phyloP scores from a whole-genome alignment of 2,888 invertebrate genomes.

The Gari tellinella region DNA sequence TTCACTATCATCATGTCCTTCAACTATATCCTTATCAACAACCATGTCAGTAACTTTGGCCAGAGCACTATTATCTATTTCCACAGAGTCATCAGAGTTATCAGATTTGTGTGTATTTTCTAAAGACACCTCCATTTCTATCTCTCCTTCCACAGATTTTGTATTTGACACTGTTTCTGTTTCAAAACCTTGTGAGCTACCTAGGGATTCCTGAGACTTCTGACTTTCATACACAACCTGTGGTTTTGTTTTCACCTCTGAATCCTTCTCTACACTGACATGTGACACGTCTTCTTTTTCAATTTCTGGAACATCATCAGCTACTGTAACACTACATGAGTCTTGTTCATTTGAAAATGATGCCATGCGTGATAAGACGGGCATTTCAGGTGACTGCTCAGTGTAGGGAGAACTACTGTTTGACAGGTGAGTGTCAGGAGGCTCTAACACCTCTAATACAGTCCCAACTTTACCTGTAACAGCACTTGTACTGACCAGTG shows the following conservation, averaged over 20 bases:
- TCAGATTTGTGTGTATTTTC: too few relatives aligned
- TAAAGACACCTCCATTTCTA: too few relatives aligned
- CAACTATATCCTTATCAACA: background rate
- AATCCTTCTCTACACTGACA: too few relatives aligned
- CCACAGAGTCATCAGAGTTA: background rate
- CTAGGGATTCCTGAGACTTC: constrained; percentile 13
- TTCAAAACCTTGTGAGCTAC: background rate
- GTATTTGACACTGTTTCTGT: background rate
- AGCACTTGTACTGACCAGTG: background rate
- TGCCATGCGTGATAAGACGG: constrained; percentile 10
- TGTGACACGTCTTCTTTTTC: too few relatives aligned
- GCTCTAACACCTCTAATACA: background rate
- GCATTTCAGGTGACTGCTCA: constrained; percentile 12
- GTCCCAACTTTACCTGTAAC: background rate
- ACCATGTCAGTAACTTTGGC: background rate
- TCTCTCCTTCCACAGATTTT: too few relatives aligned
- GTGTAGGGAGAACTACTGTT: background rate
- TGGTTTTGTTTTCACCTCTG: too few relatives aligned
- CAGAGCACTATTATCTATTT: background rate
- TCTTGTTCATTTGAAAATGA: too few relatives aligned
- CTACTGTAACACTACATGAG: too few relatives aligned
- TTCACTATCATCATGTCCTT: background rate
- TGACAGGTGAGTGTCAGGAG: background rate
- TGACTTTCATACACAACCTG: constrained; percentile 2
- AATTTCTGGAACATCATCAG: too few relatives aligned